Evolutionary conservation across 2,113 vertebrate species (phyloP).

Genomic region (Hippocampus comes): DNA sequence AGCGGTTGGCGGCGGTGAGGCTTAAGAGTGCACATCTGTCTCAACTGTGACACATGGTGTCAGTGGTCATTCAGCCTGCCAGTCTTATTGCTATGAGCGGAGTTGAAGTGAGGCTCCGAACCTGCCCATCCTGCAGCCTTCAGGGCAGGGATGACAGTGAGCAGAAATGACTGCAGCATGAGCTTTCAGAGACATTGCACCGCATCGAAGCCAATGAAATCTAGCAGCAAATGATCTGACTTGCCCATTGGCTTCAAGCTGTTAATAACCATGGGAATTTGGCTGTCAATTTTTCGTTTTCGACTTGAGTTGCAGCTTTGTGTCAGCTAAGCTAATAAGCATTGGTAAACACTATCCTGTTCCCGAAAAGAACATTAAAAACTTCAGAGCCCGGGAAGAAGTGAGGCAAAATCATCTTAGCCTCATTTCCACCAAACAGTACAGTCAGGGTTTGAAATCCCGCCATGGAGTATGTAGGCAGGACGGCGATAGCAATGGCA

Average conservation of each 20-base stretch:
- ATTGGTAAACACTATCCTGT: background rate
- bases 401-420: background rate
- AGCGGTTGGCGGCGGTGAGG: slow-evolving; percentile 42
- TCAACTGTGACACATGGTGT: slow-evolving; percentile 53
- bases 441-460: background rate
- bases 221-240: slow-evolving; percentile 6
- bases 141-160: slow-evolving; percentile 29
- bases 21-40: slow-evolving; percentile 66
- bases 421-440: background rate
- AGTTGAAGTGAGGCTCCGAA: slow-evolving; percentile 21
- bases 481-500: too few relatives aligned
- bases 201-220: slow-evolving; percentile 6
- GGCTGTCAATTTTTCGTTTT: background rate
- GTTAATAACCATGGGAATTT: background rate
- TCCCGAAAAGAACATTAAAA: background rate
- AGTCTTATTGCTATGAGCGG: slow-evolving; percentile 38
- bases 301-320: background rate
- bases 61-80: slow-evolving; percentile 51
- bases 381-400: background rate
- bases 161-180: slow-evolving; percentile 19
- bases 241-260: background rate
- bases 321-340: background rate
- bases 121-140: slow-evolving; percentile 16
- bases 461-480: too few relatives aligned
- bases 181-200: slow-evolving; percentile 27